phyloP scores from a whole-genome alignment of 1,140 invertebrate species.

The Araneus ventricosus region DNA sequence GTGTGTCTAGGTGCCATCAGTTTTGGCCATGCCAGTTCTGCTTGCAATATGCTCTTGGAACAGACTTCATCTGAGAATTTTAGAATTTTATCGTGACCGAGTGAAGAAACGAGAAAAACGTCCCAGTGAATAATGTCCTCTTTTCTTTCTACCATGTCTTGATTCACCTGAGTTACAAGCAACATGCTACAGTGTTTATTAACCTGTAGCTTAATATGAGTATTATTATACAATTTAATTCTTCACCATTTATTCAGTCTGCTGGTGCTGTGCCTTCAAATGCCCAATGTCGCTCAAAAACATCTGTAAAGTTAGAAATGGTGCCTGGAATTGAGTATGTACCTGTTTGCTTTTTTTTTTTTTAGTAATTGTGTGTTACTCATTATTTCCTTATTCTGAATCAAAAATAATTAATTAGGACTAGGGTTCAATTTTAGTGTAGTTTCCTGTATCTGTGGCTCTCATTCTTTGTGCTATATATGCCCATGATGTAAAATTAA shows the following conservation, averaged over 20 bases:
- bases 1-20: not conserved
- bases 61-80: conserved; percentile 63
- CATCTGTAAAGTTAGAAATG: conserved; percentile 56
- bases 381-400: not conserved
- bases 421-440: too few relatives aligned
- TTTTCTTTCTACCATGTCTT: not conserved
- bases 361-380: not conserved
- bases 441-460: too few relatives aligned
- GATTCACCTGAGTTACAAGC: not conserved
- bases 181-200: conserved; percentile 55
- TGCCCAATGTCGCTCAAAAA: conserved; percentile 53
- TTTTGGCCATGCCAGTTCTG: conserved; percentile 63
- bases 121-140: conserved; percentile 18
- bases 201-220: conserved; percentile 72
- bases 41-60: conserved; percentile 39
- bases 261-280: conserved; percentile 50
- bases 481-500: too few relatives aligned
- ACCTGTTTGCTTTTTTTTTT: not conserved
- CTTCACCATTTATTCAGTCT: conserved; percentile 50
- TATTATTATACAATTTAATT: conserved; percentile 72
- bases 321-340: conserved; percentile 74
- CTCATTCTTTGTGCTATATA: too few relatives aligned
- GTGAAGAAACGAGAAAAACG: conserved; percentile 64
- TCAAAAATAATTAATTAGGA: too few relatives aligned
- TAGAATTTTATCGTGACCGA: conserved; percentile 69